These are phyloP conservation scores for Erpornis zantholeuca DNA, from an alignment of 2,113 vertebrate species.

Conservation along the genomic window DNA sequence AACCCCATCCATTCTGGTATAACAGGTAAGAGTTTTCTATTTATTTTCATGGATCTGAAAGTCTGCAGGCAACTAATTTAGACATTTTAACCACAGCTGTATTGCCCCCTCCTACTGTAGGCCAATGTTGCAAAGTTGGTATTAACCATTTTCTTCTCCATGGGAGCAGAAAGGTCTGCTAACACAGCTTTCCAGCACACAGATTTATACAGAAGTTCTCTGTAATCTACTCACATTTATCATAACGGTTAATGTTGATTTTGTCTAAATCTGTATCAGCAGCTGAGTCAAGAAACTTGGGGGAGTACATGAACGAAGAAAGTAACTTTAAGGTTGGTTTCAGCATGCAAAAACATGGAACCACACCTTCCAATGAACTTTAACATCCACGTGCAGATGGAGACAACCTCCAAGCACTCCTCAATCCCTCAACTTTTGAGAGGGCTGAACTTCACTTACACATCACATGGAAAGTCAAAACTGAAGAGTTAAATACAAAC, in stretches of 20 bases:
- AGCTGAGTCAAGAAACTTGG: neutral
- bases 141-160: neutral
- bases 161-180: neutral
- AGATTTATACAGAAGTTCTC: neutral
- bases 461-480: neutral
- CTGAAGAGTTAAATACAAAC: neutral
- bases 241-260: neutral
- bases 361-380: neutral
- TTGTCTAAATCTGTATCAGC: neutral
- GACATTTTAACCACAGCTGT: neutral
- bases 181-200: neutral
- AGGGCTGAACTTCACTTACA: neutral
- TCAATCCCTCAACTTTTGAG: neutral
- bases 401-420: neutral
- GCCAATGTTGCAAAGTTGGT: neutral
- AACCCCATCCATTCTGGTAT: neutral
- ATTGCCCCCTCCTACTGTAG: neutral
- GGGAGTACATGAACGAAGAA: neutral
- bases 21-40: neutral
- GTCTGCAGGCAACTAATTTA: neutral
- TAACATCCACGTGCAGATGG: neutral
- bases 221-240: neutral
- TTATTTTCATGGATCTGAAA: neutral
- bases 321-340: neutral
- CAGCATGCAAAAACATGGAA: neutral